Evolutionary conservation across 2,797 vertebrate genomes (phyloP), one percentile per base, ranked within the genome.

Genomic region (Lindbergichthys nudifrons): DNA sequence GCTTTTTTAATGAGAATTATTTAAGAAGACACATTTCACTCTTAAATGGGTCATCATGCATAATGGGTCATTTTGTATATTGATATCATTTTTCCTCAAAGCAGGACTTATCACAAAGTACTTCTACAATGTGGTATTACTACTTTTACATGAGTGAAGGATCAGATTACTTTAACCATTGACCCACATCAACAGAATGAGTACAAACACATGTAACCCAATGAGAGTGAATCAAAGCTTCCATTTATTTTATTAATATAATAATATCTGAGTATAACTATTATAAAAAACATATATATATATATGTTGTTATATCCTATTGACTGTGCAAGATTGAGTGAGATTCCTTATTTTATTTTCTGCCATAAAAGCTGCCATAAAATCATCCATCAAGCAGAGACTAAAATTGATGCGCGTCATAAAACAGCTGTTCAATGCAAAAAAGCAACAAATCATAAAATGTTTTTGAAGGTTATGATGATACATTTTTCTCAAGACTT

Each of bases 151-250:
- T 0, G 0, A 39, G 32, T 32, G 32, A 32, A 32, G 32, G 23
- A 64, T 56, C 9, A 16, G 39, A 52, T 39, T 13, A 46, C n/a
- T 62, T 51, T 32, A 26, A 53, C 32, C 36, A 67, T 41, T 54
- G 5, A 23, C 30, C 36, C 26, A 76, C 13, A 59, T 14, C 32
- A 59, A 52, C 26, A 53, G 14, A 71, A 36, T 60, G 45, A 30
- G 14, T 30, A 56, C 46, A 73, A 15, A 61, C 18, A 64, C 51
- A 36, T 8, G 7, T 6, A 19, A 21, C 45, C 70, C 67, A 45
- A 58, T 80, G 10, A 71, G 13, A 66, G 46, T 53, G 46, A 42
- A 46, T 54, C 19, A 54, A 54, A 65, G 32, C 23, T 32, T 19
- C 26, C 26, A 26, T 26, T 26, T 26, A 26, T 26, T 26, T 5